Conservation (phyloP, 2,888 invertebrate genomes). For the Amiota minor region DNA sequence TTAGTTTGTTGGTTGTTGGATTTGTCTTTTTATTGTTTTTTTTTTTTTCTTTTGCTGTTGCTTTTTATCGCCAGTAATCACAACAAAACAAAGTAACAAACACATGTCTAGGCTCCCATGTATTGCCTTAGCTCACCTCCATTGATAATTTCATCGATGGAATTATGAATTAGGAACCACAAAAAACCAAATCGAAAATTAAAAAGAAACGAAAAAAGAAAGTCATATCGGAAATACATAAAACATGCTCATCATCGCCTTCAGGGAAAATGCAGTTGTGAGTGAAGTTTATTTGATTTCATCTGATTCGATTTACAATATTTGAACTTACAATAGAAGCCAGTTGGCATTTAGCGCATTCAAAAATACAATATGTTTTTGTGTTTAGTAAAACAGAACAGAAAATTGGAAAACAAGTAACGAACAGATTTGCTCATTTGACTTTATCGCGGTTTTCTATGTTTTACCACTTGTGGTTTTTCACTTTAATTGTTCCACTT, state of each 20-base stretch:
- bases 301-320: neutral
- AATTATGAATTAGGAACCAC: constrained; percentile 6
- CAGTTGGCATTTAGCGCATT: too few relatives aligned
- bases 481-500: too few relatives aligned
- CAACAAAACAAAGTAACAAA: constrained; percentile 51
- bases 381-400: neutral
- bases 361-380: too few relatives aligned
- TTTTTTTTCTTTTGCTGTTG: constrained; percentile 49
- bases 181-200: constrained; percentile 7
- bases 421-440: too few relatives aligned
- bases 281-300: too few relatives aligned
- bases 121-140: constrained; percentile 9
- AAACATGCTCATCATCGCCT: too few relatives aligned
- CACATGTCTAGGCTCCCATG: constrained; percentile 43
- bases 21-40: constrained; percentile 8
- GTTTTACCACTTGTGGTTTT: too few relatives aligned
- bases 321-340: too few relatives aligned
- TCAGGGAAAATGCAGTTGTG: too few relatives aligned
- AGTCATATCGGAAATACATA: constrained; percentile 18
- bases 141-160: neutral
- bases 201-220: constrained; percentile 1
- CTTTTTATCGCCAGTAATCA: constrained; percentile 64
- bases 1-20: neutral
- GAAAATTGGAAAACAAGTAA: too few relatives aligned
- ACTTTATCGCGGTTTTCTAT: too few relatives aligned